Evolutionary conservation across 23 tunicate genomes (phyloP).

Genomic region (Ciona savignyi): DNA sequence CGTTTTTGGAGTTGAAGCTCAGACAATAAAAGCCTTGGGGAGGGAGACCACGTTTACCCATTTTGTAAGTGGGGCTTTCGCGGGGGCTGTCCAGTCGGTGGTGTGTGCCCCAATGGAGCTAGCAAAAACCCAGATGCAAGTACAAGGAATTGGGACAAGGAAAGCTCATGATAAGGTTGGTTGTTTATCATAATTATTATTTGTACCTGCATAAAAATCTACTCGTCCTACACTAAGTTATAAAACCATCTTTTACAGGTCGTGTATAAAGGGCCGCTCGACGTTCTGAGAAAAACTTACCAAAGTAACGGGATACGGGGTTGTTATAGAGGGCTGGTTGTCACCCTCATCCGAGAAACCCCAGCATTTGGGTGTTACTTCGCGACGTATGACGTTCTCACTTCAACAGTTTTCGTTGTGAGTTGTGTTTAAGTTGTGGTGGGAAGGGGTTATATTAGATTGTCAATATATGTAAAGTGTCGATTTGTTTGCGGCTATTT

Average conservation of each 20-base stretch:
- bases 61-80: constrained; percentile 73
- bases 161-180: constrained; percentile 14
- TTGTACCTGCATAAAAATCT: neutral
- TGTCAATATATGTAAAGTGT: no score
- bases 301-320: constrained; percentile 55
- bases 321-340: constrained; percentile 60
- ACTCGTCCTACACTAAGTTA: no score
- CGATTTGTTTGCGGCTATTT: no score
- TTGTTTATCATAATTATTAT: neutral
- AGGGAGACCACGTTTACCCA: constrained; percentile 66
- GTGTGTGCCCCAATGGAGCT: constrained; percentile 92
- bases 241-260: constrained; percentile 14
- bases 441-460: no score
- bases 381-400: constrained; percentile 72
- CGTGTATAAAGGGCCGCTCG: constrained; percentile 53
- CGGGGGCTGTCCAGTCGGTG: constrained; percentile 83
- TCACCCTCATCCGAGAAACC: constrained; percentile 74
- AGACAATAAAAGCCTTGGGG: constrained; percentile 47
- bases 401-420: constrained; percentile 27
- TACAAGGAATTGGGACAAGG: constrained; percentile 63
- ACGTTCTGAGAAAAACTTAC: constrained; percentile 43
- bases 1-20: constrained; percentile 89
- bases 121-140: constrained; percentile 86
- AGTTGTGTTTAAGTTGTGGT: neutral
- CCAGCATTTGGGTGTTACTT: constrained; percentile 97